phyloP scores from a whole-genome alignment of 2,888 invertebrate genomes.

The Sesamia inferens region DNA sequence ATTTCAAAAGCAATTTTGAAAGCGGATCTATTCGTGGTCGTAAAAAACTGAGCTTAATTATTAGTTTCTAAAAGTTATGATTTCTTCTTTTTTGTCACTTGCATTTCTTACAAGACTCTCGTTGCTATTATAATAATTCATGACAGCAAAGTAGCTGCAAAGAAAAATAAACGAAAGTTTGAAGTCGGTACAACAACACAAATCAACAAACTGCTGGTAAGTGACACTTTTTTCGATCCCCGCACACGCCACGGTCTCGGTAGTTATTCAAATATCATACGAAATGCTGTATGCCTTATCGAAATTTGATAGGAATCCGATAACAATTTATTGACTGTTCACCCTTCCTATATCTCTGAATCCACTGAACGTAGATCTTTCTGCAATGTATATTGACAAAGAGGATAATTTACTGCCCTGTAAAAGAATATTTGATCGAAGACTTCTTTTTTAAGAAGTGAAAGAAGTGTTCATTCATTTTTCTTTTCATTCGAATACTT shows the following conservation, averaged over 20 bases:
- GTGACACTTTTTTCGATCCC: conserved; percentile 22
- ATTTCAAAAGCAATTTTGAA: conserved; percentile 14
- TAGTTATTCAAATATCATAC: conserved; percentile 25
- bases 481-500: too few species aligned
- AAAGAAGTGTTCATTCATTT: too few species aligned
- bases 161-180: conserved; percentile 17
- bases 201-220: conserved; percentile 30
- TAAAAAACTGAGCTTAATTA: conserved; percentile 13
- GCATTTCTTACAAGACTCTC: conserved; percentile 24
- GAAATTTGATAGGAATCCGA: conserved; percentile 29
- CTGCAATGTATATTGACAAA: conserved; percentile 19
- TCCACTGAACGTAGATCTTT: conserved; percentile 11
- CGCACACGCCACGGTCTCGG: background rate
- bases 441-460: background rate
- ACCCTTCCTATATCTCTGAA: conserved; percentile 15
- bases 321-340: conserved; percentile 31
- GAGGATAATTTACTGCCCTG: conserved; percentile 1
- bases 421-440: conserved; percentile 6
- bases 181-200: conserved; percentile 26
- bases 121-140: conserved; percentile 17
- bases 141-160: conserved; percentile 11
- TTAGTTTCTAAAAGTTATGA: conserved; percentile 12
- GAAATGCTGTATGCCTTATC: conserved; percentile 26
- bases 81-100: conserved; percentile 25
- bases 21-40: background rate